A percentile compares a stretch with the other conserved stretches of the same genome.
Conservation (phyloP, 2,888 invertebrate genomes). For the Eubasilissa splendida region DNA sequence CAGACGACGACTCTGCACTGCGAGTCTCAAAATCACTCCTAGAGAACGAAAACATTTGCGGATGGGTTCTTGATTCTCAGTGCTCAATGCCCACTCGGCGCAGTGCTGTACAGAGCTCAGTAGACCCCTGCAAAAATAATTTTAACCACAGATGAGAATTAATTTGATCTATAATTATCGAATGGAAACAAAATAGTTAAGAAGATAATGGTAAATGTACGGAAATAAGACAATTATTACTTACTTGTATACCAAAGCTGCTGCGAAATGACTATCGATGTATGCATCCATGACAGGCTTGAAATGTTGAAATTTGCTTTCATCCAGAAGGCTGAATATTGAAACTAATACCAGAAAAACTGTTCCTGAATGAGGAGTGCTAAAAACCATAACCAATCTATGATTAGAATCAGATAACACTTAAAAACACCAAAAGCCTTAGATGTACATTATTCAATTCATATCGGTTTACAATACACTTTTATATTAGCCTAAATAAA, state of each 20-base stretch:
- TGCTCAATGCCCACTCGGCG: slow-evolving; percentile 88
- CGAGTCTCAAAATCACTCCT: slow-evolving; percentile 93
- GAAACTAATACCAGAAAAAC: slow-evolving; percentile 95
- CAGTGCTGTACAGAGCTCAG: slow-evolving; percentile 92
- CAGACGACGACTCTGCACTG: slow-evolving; percentile 88
- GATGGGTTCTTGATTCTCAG: slow-evolving; percentile 91
- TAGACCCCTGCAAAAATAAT: slow-evolving; percentile 75
- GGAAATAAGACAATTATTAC: slow-evolving; percentile 60
- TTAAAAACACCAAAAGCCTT: no score
- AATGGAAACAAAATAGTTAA: no score
- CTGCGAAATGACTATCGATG: slow-evolving; percentile 94
- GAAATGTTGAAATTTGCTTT: slow-evolving; percentile 94
- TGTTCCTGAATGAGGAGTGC: slow-evolving; percentile 90
- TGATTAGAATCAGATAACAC: no score
- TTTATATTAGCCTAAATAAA: no score
- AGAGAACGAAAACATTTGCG: slow-evolving; percentile 92
- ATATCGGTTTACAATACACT: no score
- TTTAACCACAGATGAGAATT: no score
- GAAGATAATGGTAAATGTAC: no score
- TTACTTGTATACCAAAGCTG: slow-evolving; percentile 94
- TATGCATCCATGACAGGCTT: slow-evolving; percentile 95
- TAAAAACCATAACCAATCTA: slow-evolving; percentile 60
- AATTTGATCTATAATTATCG: no score
- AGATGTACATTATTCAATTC: no score
- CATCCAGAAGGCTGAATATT: slow-evolving; percentile 91